Percentiles rank a stretch among this genome's conserved stretches.
phyloP scores from a whole-genome alignment of 2,113 vertebrate species.

The Triplophysa siluroides region DNA sequence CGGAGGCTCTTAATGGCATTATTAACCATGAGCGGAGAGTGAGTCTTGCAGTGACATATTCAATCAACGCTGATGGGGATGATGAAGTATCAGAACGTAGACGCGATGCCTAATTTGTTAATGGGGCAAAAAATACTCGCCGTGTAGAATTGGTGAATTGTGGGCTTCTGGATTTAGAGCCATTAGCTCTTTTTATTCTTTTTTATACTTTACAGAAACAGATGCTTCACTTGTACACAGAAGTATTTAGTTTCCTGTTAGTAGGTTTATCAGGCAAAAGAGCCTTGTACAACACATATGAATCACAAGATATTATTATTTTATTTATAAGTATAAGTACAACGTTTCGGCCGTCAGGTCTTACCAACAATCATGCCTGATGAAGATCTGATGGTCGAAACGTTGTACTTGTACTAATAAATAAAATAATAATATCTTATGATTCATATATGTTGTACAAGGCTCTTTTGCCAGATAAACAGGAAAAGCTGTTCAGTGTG shows the following conservation, averaged over 20 bases:
- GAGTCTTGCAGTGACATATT: slow-evolving; percentile 25
- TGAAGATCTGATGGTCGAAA: too few species aligned
- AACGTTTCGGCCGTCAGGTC: too few species aligned
- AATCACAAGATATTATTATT: too few species aligned
- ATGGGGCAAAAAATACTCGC: slow-evolving; percentile 5
- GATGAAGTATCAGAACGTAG: slow-evolving; percentile 22
- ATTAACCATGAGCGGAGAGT: slow-evolving; percentile 44
- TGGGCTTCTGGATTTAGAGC: background rate
- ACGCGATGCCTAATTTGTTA: slow-evolving; percentile 32
- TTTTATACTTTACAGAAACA: background rate
- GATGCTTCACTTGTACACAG: background rate
- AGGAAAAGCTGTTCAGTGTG: too few species aligned
- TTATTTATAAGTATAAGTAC: too few species aligned
- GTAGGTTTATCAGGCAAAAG: too few species aligned
- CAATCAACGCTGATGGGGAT: slow-evolving; percentile 16
- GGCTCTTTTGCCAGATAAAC: too few species aligned
- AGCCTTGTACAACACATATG: too few species aligned
- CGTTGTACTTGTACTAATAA: too few species aligned
- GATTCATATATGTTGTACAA: too few species aligned
- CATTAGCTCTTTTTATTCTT: background rate
- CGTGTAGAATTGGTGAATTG: background rate
- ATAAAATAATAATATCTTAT: too few species aligned
- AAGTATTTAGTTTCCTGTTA: background rate
- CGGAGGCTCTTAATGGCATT: slow-evolving; percentile 38
- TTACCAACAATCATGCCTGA: too few species aligned